These are phyloP conservation scores for Laticauda laticaudata DNA, from an alignment of 2,113 vertebrate species.

Conservation along the genomic window DNA sequence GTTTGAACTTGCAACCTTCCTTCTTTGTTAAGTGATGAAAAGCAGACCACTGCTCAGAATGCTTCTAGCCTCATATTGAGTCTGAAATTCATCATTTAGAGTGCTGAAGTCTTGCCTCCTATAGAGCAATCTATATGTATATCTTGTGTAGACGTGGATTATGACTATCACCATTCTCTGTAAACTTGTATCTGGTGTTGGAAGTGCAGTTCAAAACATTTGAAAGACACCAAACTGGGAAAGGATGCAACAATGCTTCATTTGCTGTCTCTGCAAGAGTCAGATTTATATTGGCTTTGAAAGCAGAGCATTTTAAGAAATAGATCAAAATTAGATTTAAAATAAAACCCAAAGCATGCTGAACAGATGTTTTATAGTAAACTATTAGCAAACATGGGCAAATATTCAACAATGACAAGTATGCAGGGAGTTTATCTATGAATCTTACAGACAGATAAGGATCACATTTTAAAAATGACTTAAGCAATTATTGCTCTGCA, in stretches of 20 bases:
- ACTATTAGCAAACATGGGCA: neutral
- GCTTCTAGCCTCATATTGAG: neutral
- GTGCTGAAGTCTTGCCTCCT: neutral
- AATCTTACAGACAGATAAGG: neutral
- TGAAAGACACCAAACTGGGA: neutral
- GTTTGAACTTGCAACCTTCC: neutral
- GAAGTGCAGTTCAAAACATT: neutral
- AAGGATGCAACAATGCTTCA: neutral
- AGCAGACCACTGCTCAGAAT: neutral
- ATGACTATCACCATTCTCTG: neutral
- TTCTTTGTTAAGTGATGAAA: neutral
- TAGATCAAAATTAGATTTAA: neutral
- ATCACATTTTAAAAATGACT: neutral
- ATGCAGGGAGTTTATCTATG: neutral
- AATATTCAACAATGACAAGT: neutral
- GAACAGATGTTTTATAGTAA: neutral
- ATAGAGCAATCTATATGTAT: neutral
- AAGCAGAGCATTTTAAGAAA: neutral
- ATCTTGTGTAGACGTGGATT: neutral
- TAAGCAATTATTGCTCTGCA: neutral
- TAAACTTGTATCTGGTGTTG: neutral
- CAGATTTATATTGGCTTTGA: neutral
- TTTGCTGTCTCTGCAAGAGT: neutral
- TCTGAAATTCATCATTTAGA: neutral
- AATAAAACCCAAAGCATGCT: neutral